Base-by-base conservation (phyloP, 2,113 vertebrate genomes). In the Leucosticte australis region DNA sequence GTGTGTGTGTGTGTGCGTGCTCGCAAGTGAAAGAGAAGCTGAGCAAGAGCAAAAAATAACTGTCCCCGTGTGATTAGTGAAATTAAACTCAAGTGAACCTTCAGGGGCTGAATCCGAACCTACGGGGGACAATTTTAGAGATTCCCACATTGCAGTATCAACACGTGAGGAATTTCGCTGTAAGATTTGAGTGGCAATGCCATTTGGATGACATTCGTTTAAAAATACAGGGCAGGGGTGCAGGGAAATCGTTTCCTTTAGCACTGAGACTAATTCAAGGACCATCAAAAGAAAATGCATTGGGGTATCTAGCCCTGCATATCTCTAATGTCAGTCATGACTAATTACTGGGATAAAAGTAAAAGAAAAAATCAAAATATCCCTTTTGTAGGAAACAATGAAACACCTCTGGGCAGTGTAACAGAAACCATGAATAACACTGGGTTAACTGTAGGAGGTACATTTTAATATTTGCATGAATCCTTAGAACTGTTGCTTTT, bases 71-170 rank as follows among this genome's bases (percentile, higher is more conserved):
- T 77, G 93, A 87, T 94, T 89, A 91, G 82, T 65, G 80, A 95
- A 93, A 95, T 95, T 92, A 96, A 96, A 92, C 91, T 89, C 74
- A 83, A 95, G 77, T 77, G 83, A 94, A 95, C 89, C 64, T 92
- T 70, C 85, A 50, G 49, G 50, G 88, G 70, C 55, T 96, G 68
- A 93, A 83, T 74, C 24, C 1, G 15, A 87, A 86, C 37, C 92
- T 80, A 35, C 4, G 1, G 78, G 71, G 86, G 68, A 55, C 31
- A 55, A 47, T 88, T 79, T 50, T 55, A 84, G 79, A 96, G 87
- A 77, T 85, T 64, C 47, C 39, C 33, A 65, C 62, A 46, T 24
- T 42, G 55, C 15, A 18, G 39, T 33, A 11, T n/a, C 17, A 68
- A 44, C 55, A 41, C 30, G 44, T 4, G 1, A 89, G 16, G 60